These are phyloP conservation scores for Cheilosia vulpina DNA, from an alignment of 2,888 invertebrate species.

Conservation along the genomic window DNA sequence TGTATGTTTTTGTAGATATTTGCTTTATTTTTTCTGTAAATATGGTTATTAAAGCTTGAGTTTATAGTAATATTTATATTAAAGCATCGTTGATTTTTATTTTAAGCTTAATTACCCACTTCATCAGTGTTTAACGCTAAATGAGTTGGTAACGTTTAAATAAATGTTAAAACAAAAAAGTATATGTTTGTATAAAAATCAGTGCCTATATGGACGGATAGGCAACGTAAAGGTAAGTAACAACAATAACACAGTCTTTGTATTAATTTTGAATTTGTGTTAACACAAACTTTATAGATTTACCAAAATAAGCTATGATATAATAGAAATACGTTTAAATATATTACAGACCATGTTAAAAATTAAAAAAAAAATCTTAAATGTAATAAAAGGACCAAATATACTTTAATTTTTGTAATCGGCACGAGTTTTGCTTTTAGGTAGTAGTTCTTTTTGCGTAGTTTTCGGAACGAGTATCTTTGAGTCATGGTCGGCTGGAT, in stretches of 20 bases:
- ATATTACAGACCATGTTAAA: not conserved
- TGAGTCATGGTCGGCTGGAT: constrained; percentile 62
- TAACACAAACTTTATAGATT: constrained; percentile 1
- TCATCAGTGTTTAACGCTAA: constrained; percentile 15
- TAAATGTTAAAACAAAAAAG: constrained; percentile 23
- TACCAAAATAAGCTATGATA: not conserved
- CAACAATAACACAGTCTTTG: constrained; percentile 64
- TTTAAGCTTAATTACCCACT: constrained; percentile 29
- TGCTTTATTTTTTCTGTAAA: constrained; percentile 35
- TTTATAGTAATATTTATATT: constrained; percentile 55
- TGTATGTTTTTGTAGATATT: constrained; percentile 37
- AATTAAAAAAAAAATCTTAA: not conserved
- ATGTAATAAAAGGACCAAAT: not conserved
- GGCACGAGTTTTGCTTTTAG: constrained; percentile 38
- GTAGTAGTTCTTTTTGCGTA: constrained; percentile 44
- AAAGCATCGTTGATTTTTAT: constrained; percentile 58
- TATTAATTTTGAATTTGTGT: constrained; percentile 36
- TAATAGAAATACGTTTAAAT: not conserved
- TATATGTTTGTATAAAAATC: constrained; percentile 18
- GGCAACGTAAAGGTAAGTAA: constrained; percentile 40
- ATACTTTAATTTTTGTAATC: constrained; percentile 13
- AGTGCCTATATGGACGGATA: constrained; percentile 63
- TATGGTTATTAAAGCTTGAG: constrained; percentile 68
- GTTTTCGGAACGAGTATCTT: constrained; percentile 53
- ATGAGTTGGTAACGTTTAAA: constrained; percentile 2